Base-by-base conservation (phyloP, 2,797 vertebrate genomes). In the Scolopax bukidnonensis region DNA sequence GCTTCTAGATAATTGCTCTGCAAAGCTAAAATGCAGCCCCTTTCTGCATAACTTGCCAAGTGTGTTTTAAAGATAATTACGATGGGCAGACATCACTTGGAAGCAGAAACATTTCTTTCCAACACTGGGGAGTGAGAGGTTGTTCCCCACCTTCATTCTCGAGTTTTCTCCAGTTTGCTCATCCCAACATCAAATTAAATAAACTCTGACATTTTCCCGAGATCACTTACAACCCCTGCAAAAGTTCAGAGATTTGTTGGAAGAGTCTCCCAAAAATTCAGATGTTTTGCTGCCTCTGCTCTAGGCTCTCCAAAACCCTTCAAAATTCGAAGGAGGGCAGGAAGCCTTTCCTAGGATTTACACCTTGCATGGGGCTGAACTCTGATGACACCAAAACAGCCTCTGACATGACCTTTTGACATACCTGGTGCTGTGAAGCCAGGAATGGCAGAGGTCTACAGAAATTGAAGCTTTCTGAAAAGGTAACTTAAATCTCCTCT, bases 161-260 rank as follows among this genome's bases (percentile, higher is more conserved):
- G 13, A 56, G 8, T 20, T 20, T 60, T 70, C 48, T 87, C 24
- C 6, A 53, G 6, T 43, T 54, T 68, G 3, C 9, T 74, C 41
- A 19, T 32, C 32, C 17, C 20, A 36, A 3, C 8, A 68, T 27
- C 56, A 38, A 60, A 67, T 11, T 30, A 65, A 24, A 40, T 61
- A 68, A 53, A 73, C 4, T 17, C 61, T 33, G n/a, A 48, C 7
- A 30, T 43, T 78, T 88, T 83, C 43, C 8, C 40, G 33, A 56
- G 11, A 32, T 38, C 7, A 18, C 18, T 41, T 59, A 40, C 0
- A 5, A 36, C 30, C 0, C 1, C 16, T 10, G 1, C 0, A 45
- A 28, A 86, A 53, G 5, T 65, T 84, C 14, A 23, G 23, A 41
- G 11, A 21, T 78, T 47, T 59, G 6, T 76, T 33, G 57, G 27